Conservation (phyloP, 2,888 invertebrate species). For the Stenotaenia linearis region DNA sequence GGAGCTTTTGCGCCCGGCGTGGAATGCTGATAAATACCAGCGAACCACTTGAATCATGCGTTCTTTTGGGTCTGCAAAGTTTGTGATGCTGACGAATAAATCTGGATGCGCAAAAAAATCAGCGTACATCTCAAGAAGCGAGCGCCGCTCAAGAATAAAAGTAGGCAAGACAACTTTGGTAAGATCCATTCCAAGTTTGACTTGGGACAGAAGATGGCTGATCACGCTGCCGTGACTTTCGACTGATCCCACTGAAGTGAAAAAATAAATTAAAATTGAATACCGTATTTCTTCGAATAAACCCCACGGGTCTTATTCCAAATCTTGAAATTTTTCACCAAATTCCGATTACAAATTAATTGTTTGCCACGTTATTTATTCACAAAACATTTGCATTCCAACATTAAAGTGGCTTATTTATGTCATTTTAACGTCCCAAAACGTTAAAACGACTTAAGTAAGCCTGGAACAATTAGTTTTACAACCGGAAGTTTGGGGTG, state of each 20-base stretch:
- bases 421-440: no score
- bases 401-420: no score
- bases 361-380: no score
- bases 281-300: no score
- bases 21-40: slow-evolving; percentile 98
- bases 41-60: slow-evolving; percentile 89
- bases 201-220: slow-evolving; percentile 92
- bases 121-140: slow-evolving; percentile 98
- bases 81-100: slow-evolving; percentile 89
- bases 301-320: no score
- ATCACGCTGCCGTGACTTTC: slow-evolving; percentile 96
- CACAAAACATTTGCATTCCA: background rate
- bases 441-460: no score
- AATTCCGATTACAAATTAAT: no score
- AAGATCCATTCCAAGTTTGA: slow-evolving; percentile 98
- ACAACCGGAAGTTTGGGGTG: no score
- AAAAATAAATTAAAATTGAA: background rate
- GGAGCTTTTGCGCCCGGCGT: slow-evolving; percentile 93
- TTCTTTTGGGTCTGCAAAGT: slow-evolving; percentile 75
- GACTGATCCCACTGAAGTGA: slow-evolving; percentile 67
- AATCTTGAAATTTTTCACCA: no score
- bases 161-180: slow-evolving; percentile 98
- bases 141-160: slow-evolving; percentile 94
- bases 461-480: no score
- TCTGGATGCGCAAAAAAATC: slow-evolving; percentile 99